Conservation (phyloP, 2,888 invertebrate genomes). For the Diplolepis rosae region DNA sequence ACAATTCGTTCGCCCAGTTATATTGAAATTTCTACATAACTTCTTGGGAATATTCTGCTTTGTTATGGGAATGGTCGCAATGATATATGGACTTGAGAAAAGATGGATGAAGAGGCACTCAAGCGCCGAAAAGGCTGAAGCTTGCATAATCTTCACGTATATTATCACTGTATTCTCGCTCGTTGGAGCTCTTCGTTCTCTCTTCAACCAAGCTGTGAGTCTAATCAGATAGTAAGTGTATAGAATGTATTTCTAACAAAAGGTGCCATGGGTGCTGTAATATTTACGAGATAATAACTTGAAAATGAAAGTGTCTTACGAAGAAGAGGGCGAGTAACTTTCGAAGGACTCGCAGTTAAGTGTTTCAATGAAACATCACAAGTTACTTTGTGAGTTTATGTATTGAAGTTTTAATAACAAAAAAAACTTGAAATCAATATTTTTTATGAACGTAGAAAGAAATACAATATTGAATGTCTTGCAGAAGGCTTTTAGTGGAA, state of each 20-base stretch:
- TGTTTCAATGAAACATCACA: constrained; percentile 6
- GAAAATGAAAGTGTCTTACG: constrained; percentile 17
- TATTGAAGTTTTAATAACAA: too few species aligned
- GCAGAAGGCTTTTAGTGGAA: too few species aligned
- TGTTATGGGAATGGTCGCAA: constrained; percentile 75
- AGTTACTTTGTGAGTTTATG: neutral
- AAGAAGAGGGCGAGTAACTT: constrained; percentile 5
- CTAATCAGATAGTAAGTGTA: neutral
- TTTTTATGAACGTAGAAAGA: too few species aligned
- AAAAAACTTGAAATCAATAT: too few species aligned
- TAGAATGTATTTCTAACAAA: neutral
- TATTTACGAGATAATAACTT: constrained; percentile 22
- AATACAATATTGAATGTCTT: too few species aligned
- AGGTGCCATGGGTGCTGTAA: constrained; percentile 4
- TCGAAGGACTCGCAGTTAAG: neutral
- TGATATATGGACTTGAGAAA: constrained; percentile 60
- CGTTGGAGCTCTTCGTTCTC: constrained; percentile 53
- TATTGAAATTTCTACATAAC: constrained; percentile 75
- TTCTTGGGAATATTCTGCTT: constrained; percentile 76
- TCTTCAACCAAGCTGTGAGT: constrained; percentile 44
- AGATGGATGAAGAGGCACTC: constrained; percentile 44
- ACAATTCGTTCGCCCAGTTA: constrained; percentile 74
- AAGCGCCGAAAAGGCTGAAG: constrained; percentile 29
- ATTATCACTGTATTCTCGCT: constrained; percentile 55
- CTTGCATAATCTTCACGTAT: constrained; percentile 47